Conservation (phyloP, 2,113 vertebrate genomes). For the Cinclus mexicanus region DNA sequence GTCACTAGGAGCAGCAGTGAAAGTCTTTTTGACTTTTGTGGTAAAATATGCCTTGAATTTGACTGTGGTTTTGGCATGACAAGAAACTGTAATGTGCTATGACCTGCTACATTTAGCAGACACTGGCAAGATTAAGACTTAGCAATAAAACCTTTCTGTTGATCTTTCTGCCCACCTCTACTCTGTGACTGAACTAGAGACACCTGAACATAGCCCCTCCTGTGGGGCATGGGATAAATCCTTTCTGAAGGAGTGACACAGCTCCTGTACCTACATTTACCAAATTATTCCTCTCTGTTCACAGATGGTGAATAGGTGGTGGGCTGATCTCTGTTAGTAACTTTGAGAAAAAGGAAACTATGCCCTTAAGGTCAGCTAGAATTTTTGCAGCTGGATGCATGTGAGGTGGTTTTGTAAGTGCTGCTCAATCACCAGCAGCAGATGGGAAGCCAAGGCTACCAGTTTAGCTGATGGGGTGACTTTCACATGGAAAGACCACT, state of each 20-base stretch:
- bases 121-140: not conserved
- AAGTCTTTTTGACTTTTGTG: not conserved
- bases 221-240: not conserved
- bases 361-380: not conserved
- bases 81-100: not conserved
- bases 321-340: not conserved
- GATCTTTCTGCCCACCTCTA: not conserved
- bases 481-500: not conserved
- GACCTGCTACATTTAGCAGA: not conserved
- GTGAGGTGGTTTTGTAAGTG: not conserved
- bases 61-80: not conserved
- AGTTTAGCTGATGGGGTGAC: not conserved
- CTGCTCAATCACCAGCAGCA: not conserved
- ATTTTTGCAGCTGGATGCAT: not conserved
- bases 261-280: not conserved
- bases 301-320: rapidly evolving
- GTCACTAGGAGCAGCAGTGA: not conserved
- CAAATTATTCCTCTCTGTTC: not conserved
- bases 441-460: not conserved
- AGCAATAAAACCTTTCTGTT: not conserved
- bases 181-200: not conserved
- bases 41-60: not conserved
- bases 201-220: not conserved
- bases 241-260: not conserved
- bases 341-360: not conserved